A percentile compares a stretch with the other conserved stretches of the same genome.
These are phyloP conservation scores for Drosophila kepulauana DNA, from an alignment of 1,140 invertebrate genomes.

Conservation along the genomic window DNA sequence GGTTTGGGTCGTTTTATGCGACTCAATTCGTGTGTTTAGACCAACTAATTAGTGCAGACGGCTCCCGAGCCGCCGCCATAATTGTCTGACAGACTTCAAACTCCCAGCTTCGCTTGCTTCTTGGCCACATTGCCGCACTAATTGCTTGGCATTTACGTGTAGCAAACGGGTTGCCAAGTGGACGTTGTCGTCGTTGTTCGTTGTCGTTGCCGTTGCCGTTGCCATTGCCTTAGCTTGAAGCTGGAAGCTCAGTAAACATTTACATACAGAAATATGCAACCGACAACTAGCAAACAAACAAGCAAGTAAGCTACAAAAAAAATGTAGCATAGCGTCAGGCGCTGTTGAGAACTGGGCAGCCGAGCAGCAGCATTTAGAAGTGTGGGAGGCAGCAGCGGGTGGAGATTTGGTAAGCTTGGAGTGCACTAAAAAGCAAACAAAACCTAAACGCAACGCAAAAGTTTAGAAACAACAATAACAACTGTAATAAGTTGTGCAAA, in stretches of 20 bases:
- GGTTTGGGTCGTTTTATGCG: conserved; percentile 54
- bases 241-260: conserved; percentile 68
- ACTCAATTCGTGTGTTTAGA: conserved; percentile 74
- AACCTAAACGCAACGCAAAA: conserved; percentile 63
- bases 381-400: neutral
- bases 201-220: neutral
- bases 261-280: conserved; percentile 78
- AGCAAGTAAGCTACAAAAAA: conserved; percentile 49
- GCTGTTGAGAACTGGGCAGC: conserved; percentile 33
- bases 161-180: conserved; percentile 58
- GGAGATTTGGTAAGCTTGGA: conserved; percentile 40
- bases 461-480: conserved; percentile 78
- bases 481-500: conserved; percentile 81
- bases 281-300: conserved; percentile 62
- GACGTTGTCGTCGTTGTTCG: conserved; percentile 22
- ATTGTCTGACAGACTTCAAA: conserved; percentile 13
- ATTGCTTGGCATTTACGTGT: conserved; percentile 76
- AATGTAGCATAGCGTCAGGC: conserved; percentile 69
- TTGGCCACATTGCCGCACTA: conserved; percentile 41
- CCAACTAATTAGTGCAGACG: conserved; percentile 76
- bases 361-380: neutral
- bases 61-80: conserved; percentile 32
- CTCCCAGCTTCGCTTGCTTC: neutral
- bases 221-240: conserved; percentile 14
- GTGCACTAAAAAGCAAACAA: conserved; percentile 68